These are phyloP conservation scores for Aurelia coerulea DNA, from an alignment of 30 jellyfish, hydroid and myxozoan genomes.

Conservation along the genomic window DNA sequence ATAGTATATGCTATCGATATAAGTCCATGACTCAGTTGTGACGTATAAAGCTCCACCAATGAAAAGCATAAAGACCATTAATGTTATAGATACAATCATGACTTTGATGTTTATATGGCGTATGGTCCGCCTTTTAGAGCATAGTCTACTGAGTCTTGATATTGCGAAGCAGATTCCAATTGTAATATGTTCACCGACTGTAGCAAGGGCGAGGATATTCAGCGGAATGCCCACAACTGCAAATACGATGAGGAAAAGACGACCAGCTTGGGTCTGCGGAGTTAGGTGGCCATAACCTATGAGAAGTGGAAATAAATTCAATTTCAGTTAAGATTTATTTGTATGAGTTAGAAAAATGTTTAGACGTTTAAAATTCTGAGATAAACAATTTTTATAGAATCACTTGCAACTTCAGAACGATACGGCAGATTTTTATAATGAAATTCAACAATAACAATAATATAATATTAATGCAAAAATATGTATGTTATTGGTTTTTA, in stretches of 20 bases:
- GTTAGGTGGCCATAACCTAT: constrained; percentile 97
- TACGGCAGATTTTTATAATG: no score
- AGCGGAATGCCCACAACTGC: constrained; percentile 98
- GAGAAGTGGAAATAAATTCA: not conserved
- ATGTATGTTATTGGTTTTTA: no score
- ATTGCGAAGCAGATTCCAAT: constrained; percentile 84
- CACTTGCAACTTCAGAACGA: no score
- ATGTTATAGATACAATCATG: constrained; percentile 84
- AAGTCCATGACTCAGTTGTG: constrained; percentile 95
- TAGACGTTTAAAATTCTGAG: no score
- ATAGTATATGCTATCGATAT: constrained; percentile 92
- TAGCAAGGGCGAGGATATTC: constrained; percentile 94
- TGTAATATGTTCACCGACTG: constrained; percentile 99
- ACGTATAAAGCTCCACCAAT: constrained; percentile 91
- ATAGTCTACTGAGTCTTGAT: constrained; percentile 72
- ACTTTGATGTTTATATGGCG: constrained; percentile 92
- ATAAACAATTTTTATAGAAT: no score
- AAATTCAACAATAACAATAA: no score
- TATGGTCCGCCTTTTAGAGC: constrained; percentile 70
- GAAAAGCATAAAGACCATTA: constrained; percentile 90
- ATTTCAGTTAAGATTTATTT: no score
- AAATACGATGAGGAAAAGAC: constrained; percentile 88
- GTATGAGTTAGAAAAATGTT: no score
- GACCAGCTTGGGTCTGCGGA: constrained; percentile 97
- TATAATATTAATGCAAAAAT: no score